These are phyloP conservation scores for Perithous albicinctus DNA, from an alignment of 2,888 invertebrate species.

Conservation along the genomic window DNA sequence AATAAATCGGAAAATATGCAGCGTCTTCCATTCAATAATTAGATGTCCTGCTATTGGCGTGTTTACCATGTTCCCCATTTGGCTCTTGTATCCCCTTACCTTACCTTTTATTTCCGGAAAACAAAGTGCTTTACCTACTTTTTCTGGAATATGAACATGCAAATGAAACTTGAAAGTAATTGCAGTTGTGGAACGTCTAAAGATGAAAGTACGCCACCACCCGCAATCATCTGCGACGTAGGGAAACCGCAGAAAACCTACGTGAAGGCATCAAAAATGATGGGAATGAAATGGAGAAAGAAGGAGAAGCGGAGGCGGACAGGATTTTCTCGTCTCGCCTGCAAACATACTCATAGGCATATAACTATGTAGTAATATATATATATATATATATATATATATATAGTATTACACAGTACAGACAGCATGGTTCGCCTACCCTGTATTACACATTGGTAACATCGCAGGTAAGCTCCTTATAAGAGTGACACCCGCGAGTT, in stretches of 20 bases:
- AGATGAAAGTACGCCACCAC: not conserved
- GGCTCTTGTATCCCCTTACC: too few relatives aligned
- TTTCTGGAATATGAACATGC: not conserved
- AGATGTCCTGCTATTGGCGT: too few relatives aligned
- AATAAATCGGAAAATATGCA: too few relatives aligned
- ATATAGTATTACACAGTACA: slow-evolving; percentile 34
- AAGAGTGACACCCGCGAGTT: slow-evolving; percentile 75
- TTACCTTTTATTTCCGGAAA: not conserved
- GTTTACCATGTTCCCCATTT: too few relatives aligned
- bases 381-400: not conserved
- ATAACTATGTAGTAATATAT: not conserved
- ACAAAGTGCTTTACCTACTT: not conserved
- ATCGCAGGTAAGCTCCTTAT: slow-evolving; percentile 74
- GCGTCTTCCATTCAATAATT: too few relatives aligned
- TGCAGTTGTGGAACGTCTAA: not conserved
- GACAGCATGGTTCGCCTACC: slow-evolving; percentile 63
- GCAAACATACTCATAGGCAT: slow-evolving; percentile 63
- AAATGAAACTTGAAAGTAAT: slow-evolving; percentile 10
- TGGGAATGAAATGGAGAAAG: slow-evolving; percentile 15
- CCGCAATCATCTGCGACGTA: not conserved
- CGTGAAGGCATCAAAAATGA: slow-evolving; percentile 6
- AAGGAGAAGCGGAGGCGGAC: slow-evolving; percentile 75
- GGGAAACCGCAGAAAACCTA: slow-evolving; percentile 5
- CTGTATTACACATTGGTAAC: slow-evolving; percentile 67
- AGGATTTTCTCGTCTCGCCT: slow-evolving; percentile 71